phyloP scores from a whole-genome alignment of 2,113 vertebrate species.

The Heterotilapia buettikoferi region DNA sequence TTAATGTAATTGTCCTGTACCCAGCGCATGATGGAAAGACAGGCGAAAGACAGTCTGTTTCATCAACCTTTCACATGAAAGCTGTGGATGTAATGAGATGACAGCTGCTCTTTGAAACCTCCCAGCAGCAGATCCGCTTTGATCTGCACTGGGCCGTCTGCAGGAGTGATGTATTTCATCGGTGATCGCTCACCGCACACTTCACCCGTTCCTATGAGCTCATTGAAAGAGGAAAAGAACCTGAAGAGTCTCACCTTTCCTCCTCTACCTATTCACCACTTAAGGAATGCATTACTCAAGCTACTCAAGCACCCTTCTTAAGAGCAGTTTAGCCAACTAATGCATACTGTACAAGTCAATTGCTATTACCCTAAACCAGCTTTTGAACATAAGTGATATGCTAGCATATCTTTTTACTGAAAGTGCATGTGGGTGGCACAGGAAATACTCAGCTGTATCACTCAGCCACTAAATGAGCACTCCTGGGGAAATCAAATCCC shows the following conservation, averaged over 20 bases:
- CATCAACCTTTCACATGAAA: slow-evolving; percentile 53
- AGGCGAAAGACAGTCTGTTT: slow-evolving; percentile 11
- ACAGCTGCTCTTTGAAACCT: slow-evolving; percentile 43
- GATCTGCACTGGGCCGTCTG: slow-evolving; percentile 27
- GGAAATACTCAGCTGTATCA: not conserved
- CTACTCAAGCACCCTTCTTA: slow-evolving; percentile 21
- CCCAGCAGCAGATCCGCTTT: slow-evolving; percentile 22
- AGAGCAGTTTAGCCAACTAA: slow-evolving; percentile 16
- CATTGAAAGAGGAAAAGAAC: slow-evolving; percentile 3
- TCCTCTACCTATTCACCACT: slow-evolving; percentile 17
- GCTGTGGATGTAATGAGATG: slow-evolving; percentile 44
- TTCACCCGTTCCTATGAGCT: slow-evolving; percentile 4
- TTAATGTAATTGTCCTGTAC: slow-evolving; percentile 14
- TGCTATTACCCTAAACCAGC: not conserved
- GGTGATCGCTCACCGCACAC: not conserved
- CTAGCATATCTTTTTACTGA: not conserved
- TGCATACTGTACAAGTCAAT: not conserved
- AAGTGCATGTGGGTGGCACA: not conserved
- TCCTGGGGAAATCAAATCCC: not conserved
- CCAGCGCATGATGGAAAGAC: not conserved
- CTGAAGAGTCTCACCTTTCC: slow-evolving; percentile 29
- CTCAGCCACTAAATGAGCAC: not conserved
- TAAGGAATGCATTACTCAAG: slow-evolving; percentile 18
- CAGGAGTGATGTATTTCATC: slow-evolving; percentile 28
- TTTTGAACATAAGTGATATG: not conserved